Conservation (phyloP, 2,888 invertebrate genomes). For the Drosophila mulleri region DNA sequence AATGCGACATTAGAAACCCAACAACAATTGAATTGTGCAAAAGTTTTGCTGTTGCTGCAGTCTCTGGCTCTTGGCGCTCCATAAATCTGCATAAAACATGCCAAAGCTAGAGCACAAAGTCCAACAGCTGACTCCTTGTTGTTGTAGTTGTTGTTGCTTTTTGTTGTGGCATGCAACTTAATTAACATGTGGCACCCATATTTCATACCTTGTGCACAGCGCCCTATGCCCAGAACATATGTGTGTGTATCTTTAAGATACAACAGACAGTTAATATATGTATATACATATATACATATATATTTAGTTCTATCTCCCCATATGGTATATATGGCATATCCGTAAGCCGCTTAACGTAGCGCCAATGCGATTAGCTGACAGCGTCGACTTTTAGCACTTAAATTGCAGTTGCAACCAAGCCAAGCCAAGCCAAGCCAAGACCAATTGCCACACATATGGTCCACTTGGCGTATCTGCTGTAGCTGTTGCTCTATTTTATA, state of each 20-base stretch:
- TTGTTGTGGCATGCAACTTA: constrained; percentile 59
- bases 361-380: constrained; percentile 66
- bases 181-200: constrained; percentile 68
- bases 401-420: constrained; percentile 57
- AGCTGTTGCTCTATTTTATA: constrained; percentile 57
- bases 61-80: constrained; percentile 34
- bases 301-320: not conserved
- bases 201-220: constrained; percentile 41
- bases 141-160: constrained; percentile 13
- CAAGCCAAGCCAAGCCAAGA: constrained; percentile 27
- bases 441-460: constrained; percentile 26
- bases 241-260: constrained; percentile 57
- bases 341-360: constrained; percentile 64
- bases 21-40: constrained; percentile 44
- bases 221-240: too few relatives aligned
- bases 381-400: constrained; percentile 67
- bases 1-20: constrained; percentile 45
- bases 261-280: constrained; percentile 7
- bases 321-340: constrained; percentile 13
- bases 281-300: constrained; percentile 2
- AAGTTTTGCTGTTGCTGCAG: constrained; percentile 68
- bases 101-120: constrained; percentile 31
- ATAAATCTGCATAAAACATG: constrained; percentile 73
- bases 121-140: constrained; percentile 10
- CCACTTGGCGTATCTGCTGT: constrained; percentile 21